Evolutionary conservation across 2,113 vertebrate genomes (phyloP).

Genomic region (Archocentrus centrarchus): DNA sequence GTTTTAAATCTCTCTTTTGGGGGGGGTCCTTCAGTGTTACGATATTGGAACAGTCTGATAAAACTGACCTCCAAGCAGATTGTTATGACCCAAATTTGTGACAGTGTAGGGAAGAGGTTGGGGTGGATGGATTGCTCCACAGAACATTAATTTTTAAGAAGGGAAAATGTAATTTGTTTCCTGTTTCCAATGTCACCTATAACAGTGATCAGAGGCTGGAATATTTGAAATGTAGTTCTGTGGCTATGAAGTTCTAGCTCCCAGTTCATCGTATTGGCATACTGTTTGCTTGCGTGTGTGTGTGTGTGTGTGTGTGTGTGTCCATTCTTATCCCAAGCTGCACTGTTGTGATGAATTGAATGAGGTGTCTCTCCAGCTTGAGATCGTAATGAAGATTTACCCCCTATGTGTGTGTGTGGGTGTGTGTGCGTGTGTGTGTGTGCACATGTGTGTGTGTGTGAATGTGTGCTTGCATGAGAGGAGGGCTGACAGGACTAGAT

Average conservation of each 20-base stretch:
- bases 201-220: not conserved
- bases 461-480: slow-evolving; percentile 7
- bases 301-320: slow-evolving; percentile 7
- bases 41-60: too few species aligned
- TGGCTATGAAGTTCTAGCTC: slow-evolving; percentile 1
- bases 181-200: not conserved
- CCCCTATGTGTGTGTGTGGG: slow-evolving; percentile 26
- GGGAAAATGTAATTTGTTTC: not conserved
- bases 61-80: not conserved
- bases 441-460: slow-evolving; percentile 21
- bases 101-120: not conserved
- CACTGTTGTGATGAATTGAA: slow-evolving; percentile 67
- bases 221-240: not conserved
- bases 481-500: slow-evolving; percentile 50
- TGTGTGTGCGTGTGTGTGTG: slow-evolving; percentile 33
- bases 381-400: slow-evolving; percentile 70
- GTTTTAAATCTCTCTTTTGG: not conserved
- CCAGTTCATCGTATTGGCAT: slow-evolving; percentile 4
- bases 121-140: not conserved
- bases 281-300: not conserved
- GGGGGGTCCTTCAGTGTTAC: not conserved
- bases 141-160: not conserved
- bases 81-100: not conserved
- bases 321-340: slow-evolving; percentile 36
- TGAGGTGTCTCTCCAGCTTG: slow-evolving; percentile 69